Evolutionary conservation across 2,888 invertebrate species (phyloP).

Genomic region (Drosophila mimetica): DNA sequence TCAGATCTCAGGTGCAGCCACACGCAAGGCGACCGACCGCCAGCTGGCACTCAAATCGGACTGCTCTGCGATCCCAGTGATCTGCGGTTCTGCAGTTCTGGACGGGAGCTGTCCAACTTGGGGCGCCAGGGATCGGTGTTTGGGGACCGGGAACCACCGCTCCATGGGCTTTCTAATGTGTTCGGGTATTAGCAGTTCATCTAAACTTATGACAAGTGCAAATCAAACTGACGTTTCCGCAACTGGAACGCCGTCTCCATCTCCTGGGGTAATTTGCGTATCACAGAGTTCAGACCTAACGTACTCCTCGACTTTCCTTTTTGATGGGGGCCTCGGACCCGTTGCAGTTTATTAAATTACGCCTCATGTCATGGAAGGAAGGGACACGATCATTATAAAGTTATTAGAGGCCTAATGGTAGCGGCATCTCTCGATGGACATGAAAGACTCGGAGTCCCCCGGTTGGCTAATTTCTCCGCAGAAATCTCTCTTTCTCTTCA

Average conservation of each 20-base stretch:
- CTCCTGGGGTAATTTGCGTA: conserved; percentile 38
- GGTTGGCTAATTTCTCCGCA: conserved; percentile 27
- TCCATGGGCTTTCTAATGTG: conserved; percentile 75
- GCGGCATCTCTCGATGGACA: conserved; percentile 19
- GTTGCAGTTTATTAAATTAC: conserved; percentile 76
- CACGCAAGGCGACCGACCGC: conserved; percentile 39
- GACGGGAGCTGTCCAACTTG: conserved; percentile 40
- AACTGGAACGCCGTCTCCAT: conserved; percentile 30
- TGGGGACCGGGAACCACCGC: conserved; percentile 13
- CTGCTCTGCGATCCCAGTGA: conserved; percentile 24
- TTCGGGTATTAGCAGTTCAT: conserved; percentile 80
- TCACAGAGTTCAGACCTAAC: conserved; percentile 27
- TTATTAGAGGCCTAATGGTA: conserved; percentile 70
- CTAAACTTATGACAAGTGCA: conserved; percentile 80
- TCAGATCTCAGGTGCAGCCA: conserved; percentile 41
- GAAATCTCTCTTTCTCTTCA: conserved; percentile 5
- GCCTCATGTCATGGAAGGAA: conserved; percentile 61
- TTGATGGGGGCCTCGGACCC: conserved; percentile 44
- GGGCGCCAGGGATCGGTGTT: conserved; percentile 31
- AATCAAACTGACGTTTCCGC: conserved; percentile 82
- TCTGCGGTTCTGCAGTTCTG: conserved; percentile 4
- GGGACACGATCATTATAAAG: conserved; percentile 73
- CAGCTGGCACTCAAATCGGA: conserved; percentile 39
- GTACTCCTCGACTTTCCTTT: conserved; percentile 1
- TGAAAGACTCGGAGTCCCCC: conserved; percentile 23